These are phyloP conservation scores for Athetis lepigone DNA, from an alignment of 2,888 invertebrate species.

Conservation along the genomic window DNA sequence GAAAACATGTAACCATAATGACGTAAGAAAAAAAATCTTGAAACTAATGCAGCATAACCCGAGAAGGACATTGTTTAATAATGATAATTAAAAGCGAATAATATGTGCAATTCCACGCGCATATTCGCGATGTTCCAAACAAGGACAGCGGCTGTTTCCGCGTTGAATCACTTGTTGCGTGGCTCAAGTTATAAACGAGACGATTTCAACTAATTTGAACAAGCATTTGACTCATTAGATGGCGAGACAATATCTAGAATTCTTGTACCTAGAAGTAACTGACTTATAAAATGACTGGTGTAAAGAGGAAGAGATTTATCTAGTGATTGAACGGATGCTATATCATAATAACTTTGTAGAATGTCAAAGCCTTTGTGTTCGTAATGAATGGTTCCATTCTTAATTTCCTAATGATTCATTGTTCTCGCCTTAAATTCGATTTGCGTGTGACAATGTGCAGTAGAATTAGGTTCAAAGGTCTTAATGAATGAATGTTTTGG, in stretches of 20 bases:
- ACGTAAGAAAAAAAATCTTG: slow-evolving; percentile 66
- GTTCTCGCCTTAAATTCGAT: slow-evolving; percentile 29
- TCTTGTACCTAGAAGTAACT: slow-evolving; percentile 11
- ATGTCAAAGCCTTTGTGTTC: slow-evolving; percentile 44
- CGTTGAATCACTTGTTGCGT: slow-evolving; percentile 81
- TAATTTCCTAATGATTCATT: slow-evolving; percentile 52
- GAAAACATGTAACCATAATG: slow-evolving; percentile 41
- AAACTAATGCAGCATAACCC: slow-evolving; percentile 60
- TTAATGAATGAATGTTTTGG: slow-evolving; percentile 30
- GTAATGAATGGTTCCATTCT: slow-evolving; percentile 39
- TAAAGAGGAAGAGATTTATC: slow-evolving; percentile 16
- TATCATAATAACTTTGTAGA: slow-evolving; percentile 39
- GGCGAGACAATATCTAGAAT: slow-evolving; percentile 9
- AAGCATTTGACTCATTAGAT: slow-evolving; percentile 24
- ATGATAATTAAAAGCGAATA: slow-evolving; percentile 84
- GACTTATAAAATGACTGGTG: slow-evolving; percentile 1
- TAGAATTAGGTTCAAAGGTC: slow-evolving; percentile 28
- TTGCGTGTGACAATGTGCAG: slow-evolving; percentile 25
- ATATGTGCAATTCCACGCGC: slow-evolving; percentile 82
- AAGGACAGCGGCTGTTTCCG: slow-evolving; percentile 87
- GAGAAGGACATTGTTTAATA: slow-evolving; percentile 83
- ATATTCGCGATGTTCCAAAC: slow-evolving; percentile 86
- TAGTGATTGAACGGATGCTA: slow-evolving; percentile 38
- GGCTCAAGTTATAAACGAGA: slow-evolving; percentile 62
- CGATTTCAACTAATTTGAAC: slow-evolving; percentile 41